These are phyloP conservation scores for Dolomedes plantarius DNA, from an alignment of 2,888 invertebrate species.

Conservation along the genomic window DNA sequence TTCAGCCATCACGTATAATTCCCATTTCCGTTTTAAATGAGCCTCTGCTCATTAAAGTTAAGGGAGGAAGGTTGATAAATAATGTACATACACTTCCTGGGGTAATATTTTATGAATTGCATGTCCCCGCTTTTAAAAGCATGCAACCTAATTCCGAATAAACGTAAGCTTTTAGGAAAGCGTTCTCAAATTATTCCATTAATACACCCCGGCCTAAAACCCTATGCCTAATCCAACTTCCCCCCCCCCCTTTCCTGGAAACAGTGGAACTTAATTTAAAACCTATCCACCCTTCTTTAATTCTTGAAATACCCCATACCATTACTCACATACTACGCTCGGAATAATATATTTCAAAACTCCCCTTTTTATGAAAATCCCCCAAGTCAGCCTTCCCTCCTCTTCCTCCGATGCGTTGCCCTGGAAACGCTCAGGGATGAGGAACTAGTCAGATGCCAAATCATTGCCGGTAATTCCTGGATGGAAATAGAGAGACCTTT, in stretches of 20 bases:
- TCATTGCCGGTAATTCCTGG: constrained; percentile 50
- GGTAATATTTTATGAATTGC: not conserved
- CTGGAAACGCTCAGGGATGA: constrained; percentile 33
- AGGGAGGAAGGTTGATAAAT: not conserved
- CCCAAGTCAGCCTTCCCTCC: constrained; percentile 1
- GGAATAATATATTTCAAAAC: constrained; percentile 18
- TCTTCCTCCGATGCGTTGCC: constrained; percentile 49
- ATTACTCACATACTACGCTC: constrained; percentile 12
- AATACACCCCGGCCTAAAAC: not conserved
- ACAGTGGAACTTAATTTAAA: constrained; percentile 16
- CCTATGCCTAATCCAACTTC: not conserved
- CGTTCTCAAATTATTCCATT: constrained; percentile 1
- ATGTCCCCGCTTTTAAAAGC: not conserved
- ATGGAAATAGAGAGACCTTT: constrained; percentile 44
- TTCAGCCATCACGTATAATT: not conserved
- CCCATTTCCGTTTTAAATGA: not conserved
- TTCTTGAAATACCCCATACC: constrained; percentile 12
- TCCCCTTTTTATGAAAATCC: constrained; percentile 18
- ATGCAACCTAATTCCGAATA: not conserved
- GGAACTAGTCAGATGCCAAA: constrained; percentile 52
- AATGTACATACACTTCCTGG: not conserved
- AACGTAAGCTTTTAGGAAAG: not conserved
- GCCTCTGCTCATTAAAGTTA: not conserved
- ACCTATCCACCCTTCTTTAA: constrained; percentile 8
- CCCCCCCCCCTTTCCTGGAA: not conserved